These are phyloP conservation scores for Epinotia nisella DNA, from an alignment of 2,888 invertebrate species.

Conservation along the genomic window DNA sequence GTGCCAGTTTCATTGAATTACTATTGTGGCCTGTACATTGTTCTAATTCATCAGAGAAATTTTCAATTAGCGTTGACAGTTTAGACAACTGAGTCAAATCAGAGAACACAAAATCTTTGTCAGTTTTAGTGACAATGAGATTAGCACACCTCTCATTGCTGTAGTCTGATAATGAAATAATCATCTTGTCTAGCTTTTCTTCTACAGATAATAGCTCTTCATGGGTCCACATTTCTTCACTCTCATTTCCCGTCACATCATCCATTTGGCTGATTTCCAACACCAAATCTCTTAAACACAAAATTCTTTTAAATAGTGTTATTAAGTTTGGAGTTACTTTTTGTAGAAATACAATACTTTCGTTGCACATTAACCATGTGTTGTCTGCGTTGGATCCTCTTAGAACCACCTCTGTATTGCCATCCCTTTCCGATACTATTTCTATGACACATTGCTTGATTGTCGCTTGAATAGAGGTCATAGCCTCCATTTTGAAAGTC, in stretches of 20 bases:
- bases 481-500: slow-evolving; percentile 94
- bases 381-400: slow-evolving; percentile 76
- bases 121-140: slow-evolving; percentile 91
- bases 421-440: slow-evolving; percentile 79
- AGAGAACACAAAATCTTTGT: slow-evolving; percentile 88
- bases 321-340: slow-evolving; percentile 87
- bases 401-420: slow-evolving; percentile 75
- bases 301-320: slow-evolving; percentile 89
- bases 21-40: slow-evolving; percentile 89
- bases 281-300: slow-evolving; percentile 90
- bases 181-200: slow-evolving; percentile 89
- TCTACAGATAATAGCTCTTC: slow-evolving; percentile 89
- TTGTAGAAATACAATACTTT: slow-evolving; percentile 88
- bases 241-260: slow-evolving; percentile 84
- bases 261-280: slow-evolving; percentile 88
- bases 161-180: slow-evolving; percentile 94
- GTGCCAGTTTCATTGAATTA: slow-evolving; percentile 91
- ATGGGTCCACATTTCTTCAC: slow-evolving; percentile 88
- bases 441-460: slow-evolving; percentile 96
- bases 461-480: slow-evolving; percentile 93
- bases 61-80: slow-evolving; percentile 90
- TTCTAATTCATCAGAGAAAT: slow-evolving; percentile 91
- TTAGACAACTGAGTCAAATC: slow-evolving; percentile 90
- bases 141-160: slow-evolving; percentile 97
- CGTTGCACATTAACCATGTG: slow-evolving; percentile 85